These are phyloP conservation scores for Dryobates pubescens DNA, from an alignment of 2,797 vertebrate genomes.

Conservation along the genomic window DNA sequence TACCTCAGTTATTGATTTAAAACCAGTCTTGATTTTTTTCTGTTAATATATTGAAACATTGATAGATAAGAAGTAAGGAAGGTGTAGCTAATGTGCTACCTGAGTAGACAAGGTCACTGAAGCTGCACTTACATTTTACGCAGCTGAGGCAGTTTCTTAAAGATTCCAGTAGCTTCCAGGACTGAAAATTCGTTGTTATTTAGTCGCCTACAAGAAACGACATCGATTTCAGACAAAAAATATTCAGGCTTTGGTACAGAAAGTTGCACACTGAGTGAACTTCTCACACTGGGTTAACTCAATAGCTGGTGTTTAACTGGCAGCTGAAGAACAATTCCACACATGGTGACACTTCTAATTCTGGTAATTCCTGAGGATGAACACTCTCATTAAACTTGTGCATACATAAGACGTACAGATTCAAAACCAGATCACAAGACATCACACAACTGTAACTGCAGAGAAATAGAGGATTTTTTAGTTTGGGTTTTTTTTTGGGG, in stretches of 20 bases:
- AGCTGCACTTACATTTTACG: conserved; percentile 93
- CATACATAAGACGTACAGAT: not conserved
- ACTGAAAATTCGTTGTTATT: conserved; percentile 99
- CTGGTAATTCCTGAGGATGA: not conserved
- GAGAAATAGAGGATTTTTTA: not conserved
- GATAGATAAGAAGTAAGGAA: not conserved
- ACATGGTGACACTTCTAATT: not conserved
- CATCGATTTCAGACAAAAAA: conserved; percentile 3
- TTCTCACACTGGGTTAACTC: not conserved
- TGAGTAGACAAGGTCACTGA: not conserved
- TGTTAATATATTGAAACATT: conserved; percentile 2
- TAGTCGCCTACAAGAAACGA: conserved; percentile 83
- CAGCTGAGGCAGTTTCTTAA: conserved; percentile 96
- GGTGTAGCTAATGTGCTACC: not conserved
- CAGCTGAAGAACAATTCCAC: not conserved
- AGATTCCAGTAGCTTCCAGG: conserved; percentile 95
- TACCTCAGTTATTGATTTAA: conserved; percentile 2
- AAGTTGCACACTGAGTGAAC: not conserved
- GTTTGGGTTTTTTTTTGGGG: no score
- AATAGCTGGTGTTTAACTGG: not conserved
- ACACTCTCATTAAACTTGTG: not conserved
- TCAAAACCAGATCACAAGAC: not conserved
- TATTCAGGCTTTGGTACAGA: not conserved
- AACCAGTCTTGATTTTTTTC: conserved; percentile 2
- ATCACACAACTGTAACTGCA: not conserved